phyloP scores from a whole-genome alignment of 2,113 vertebrate genomes.

The Promerops cafer region DNA sequence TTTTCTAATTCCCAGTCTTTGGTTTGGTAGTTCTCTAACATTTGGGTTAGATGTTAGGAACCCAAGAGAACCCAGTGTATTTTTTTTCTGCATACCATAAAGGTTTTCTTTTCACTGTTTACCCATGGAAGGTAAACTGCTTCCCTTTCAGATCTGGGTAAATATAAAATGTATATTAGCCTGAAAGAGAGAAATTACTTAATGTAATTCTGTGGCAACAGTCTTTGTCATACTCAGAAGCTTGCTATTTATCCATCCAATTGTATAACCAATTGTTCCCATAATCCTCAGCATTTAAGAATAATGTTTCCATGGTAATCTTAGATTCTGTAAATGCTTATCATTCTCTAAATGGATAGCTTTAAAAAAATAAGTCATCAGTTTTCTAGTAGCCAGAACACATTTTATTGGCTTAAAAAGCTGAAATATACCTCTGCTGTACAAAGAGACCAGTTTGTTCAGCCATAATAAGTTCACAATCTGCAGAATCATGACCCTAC shows the following conservation, averaged over 20 bases:
- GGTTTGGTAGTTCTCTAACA: neutral
- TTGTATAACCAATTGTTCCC: conserved; percentile 61
- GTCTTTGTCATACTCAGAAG: conserved; percentile 14
- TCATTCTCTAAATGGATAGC: conserved; percentile 48
- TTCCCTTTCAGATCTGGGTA: conserved; percentile 6
- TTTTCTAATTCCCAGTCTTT: neutral
- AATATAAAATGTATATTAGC: conserved; percentile 29
- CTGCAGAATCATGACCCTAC: conserved; percentile 65
- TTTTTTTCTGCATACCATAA: neutral
- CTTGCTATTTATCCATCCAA: conserved; percentile 57
- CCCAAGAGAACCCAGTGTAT: neutral
- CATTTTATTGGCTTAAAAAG: conserved; percentile 22
- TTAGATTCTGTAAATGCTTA: conserved; percentile 59
- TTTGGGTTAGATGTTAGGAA: neutral
- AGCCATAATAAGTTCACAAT: conserved; percentile 58
- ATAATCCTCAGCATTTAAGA: conserved; percentile 6
- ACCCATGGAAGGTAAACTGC: neutral
- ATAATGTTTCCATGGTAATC: conserved; percentile 73
- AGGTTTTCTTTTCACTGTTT: neutral
- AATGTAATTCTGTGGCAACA: conserved; percentile 3
- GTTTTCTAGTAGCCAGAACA: conserved; percentile 46
- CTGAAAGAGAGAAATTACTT: conserved; percentile 35
- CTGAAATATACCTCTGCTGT: conserved; percentile 43
- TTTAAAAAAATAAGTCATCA: conserved; percentile 62
- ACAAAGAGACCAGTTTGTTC: conserved; percentile 58